Conservation (phyloP, 53 echinoderm and acorn worm species). For the Antedon mediterranea region DNA sequence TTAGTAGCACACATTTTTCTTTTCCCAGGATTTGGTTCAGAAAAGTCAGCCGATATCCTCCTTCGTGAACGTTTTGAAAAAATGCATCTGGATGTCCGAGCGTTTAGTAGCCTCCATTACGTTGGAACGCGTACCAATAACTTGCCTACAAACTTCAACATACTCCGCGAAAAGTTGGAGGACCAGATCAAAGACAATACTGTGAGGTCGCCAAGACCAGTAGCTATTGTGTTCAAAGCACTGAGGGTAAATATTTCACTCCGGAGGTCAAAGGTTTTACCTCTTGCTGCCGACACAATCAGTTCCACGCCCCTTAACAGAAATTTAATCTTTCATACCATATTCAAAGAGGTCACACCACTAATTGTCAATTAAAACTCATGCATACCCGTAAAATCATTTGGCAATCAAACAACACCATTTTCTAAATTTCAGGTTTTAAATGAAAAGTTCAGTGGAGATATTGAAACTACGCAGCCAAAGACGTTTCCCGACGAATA, state of each 20-base stretch:
- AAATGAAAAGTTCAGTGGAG: conserved; percentile 79
- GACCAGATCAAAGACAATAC: conserved; percentile 47
- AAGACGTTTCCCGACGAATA: conserved; percentile 88
- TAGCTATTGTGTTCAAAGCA: conserved; percentile 53
- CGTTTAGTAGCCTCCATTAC: conserved; percentile 85
- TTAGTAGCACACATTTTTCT: neutral
- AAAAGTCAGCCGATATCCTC: conserved; percentile 51
- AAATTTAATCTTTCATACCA: too few relatives aligned
- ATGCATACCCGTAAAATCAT: too few relatives aligned
- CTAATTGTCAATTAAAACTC: too few relatives aligned
- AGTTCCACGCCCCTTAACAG: too few relatives aligned
- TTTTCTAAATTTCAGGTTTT: conserved; percentile 28
- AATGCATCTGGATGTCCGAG: conserved; percentile 27
- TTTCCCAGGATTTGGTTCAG: neutral
- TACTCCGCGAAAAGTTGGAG: conserved; percentile 44
- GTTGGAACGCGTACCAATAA: conserved; percentile 54
- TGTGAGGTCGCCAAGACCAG: conserved; percentile 65
- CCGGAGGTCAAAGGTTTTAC: too few relatives aligned
- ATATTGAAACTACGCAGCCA: conserved; percentile 50
- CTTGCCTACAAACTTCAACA: conserved; percentile 64
- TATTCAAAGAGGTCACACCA: too few relatives aligned
- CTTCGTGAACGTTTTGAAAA: conserved; percentile 84
- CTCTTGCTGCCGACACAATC: too few relatives aligned
- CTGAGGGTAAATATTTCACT: conserved; percentile 43
- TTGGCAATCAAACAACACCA: too few relatives aligned